A percentile compares a stretch with the other conserved stretches of the same genome.
Conservation (phyloP, 2,797 vertebrate species). For the Ptychobarbus kaznakovi region DNA sequence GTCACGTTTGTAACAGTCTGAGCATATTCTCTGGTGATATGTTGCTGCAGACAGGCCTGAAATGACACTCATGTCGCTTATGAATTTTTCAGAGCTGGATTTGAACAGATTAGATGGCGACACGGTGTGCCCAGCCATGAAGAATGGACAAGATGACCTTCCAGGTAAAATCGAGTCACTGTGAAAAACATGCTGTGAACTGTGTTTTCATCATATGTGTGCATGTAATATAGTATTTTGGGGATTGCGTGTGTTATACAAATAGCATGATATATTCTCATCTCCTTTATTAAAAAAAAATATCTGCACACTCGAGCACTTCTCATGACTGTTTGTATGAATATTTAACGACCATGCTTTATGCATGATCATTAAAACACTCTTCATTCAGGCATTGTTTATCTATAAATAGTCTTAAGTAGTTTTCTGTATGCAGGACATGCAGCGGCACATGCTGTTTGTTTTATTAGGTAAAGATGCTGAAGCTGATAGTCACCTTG, state of each 20-base stretch:
- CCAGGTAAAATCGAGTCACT: slow-evolving; percentile 75
- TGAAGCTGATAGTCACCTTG: slow-evolving; percentile 49
- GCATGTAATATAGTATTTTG: background rate
- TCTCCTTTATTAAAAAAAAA: background rate
- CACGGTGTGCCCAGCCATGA: slow-evolving; percentile 80
- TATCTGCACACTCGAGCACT: background rate
- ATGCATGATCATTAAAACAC: background rate
- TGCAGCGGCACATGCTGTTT: background rate
- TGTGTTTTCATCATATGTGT: background rate
- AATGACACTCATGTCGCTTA: slow-evolving; percentile 34
- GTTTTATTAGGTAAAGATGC: slow-evolving; percentile 66
- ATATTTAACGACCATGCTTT: background rate
- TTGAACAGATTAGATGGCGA: slow-evolving; percentile 81
- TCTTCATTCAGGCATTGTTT: background rate
- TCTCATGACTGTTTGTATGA: background rate
- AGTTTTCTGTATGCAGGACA: background rate
- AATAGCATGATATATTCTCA: background rate
- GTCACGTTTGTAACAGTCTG: background rate
- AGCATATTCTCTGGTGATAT: slow-evolving; percentile 9
- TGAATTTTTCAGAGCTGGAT: slow-evolving; percentile 75
- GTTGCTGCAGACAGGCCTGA: slow-evolving; percentile 3
- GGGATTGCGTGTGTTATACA: background rate
- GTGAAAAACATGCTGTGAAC: background rate
- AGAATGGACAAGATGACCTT: slow-evolving; percentile 84
- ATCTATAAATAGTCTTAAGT: background rate